Conservation (phyloP, 2,113 vertebrate genomes). For the Apus apus region DNA sequence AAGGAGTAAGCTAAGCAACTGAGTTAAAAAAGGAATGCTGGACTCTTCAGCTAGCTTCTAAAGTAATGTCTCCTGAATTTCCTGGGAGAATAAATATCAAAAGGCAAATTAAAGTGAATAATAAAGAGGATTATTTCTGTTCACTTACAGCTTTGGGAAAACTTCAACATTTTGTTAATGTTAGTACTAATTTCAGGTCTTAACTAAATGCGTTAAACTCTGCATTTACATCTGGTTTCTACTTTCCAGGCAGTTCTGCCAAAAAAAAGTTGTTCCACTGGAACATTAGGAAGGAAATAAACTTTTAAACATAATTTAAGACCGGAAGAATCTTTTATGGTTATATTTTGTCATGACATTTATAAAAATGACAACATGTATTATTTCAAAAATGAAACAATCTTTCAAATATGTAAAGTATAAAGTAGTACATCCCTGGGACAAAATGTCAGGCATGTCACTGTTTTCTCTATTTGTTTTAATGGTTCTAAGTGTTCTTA, state of each 20-base stretch:
- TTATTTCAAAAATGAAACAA: not conserved
- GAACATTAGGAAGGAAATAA: constrained; percentile 68
- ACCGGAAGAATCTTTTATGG: constrained; percentile 38
- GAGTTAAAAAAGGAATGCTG: not conserved
- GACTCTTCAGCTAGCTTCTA: not conserved
- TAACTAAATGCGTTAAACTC: constrained; percentile 43
- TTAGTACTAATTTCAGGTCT: not conserved
- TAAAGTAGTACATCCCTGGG: not conserved
- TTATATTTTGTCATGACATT: constrained; percentile 18
- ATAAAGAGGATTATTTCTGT: not conserved
- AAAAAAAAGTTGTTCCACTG: constrained; percentile 47
- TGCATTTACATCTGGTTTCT: not conserved
- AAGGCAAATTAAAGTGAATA: not conserved
- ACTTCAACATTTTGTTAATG: not conserved
- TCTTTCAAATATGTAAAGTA: not conserved
- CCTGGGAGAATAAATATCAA: not conserved
- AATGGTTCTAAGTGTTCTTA: not conserved
- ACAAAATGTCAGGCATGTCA: not conserved
- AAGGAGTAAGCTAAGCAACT: not conserved
- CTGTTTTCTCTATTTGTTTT: not conserved
- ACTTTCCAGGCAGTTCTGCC: constrained; percentile 39
- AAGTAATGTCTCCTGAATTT: not conserved
- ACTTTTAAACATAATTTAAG: constrained; percentile 57
- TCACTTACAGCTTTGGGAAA: not conserved
- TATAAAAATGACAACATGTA: constrained; percentile 6